Base-by-base conservation (phyloP, 1,140 invertebrate species). In the Phymastichus coffea region DNA sequence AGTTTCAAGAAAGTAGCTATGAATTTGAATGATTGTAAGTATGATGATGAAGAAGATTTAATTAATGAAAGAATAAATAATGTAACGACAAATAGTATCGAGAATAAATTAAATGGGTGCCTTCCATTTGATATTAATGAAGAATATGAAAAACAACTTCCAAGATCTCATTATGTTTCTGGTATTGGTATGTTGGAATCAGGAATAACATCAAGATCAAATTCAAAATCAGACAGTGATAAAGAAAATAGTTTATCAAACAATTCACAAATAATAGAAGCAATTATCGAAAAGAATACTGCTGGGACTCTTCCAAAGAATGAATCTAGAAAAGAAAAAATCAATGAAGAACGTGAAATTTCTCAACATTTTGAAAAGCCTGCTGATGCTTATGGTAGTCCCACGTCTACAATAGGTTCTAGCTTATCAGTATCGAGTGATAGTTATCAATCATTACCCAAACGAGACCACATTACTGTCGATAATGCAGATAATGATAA, bases 21-120 rank as follows among this genome's bases (percentile, higher is more conserved):
- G 37, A 71, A 66, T 23, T 64, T 75, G 25, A 35, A 70, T 48
- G 57, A 70, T 38, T 47, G 28, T n/a, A 67, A 63, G 56, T 65
- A 68, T 26, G 65, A 74, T 7, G 65, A 70, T 28, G 28, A 63
- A 33, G 56, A 43, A 0, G 46, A 61, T 22, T 41, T 63, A 14
- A 43, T 8, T 7, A 52, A 43, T 25, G 23, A 62, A 17, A 51
- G 26, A 30, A 1, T n/a, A n/a, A n/a, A n/a, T n/a, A n/a, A 33
- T 33, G 6, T 33, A 33, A 33, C 30, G 6, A 33, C 6, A 33
- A 33, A 33, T 8, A 14, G n/a, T n/a, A n/a, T n/a, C n/a, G n/a
- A n/a, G n/a, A n/a, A n/a, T n/a, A n/a, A n/a, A n/a, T n/a, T n/a
- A n/a, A n/a, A n/a, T n/a, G n/a, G n/a, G n/a, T n/a, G n/a, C n/a